phyloP scores from a whole-genome alignment of 1,140 invertebrate species.

The Archivesica marissinica region DNA sequence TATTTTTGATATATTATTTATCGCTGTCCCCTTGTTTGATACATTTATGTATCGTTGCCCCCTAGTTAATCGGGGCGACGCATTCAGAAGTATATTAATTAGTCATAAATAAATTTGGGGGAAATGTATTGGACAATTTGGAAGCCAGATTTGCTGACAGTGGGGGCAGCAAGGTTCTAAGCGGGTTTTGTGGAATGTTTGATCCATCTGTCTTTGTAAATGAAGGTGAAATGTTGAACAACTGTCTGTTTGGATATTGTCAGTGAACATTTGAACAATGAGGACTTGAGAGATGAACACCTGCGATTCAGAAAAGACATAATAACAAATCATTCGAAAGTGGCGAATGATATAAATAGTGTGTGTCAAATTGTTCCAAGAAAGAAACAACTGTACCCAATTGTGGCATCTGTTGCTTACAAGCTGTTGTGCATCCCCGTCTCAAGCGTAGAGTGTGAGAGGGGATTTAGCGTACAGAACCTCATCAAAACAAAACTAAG shows the following conservation, averaged over 20 bases:
- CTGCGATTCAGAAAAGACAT: not conserved
- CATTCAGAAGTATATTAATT: too few species aligned
- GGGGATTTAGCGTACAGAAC: conserved; percentile 18
- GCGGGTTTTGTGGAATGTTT: not conserved
- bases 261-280: not conserved
- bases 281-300: not conserved
- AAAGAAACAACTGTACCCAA: not conserved
- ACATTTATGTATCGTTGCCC: too few species aligned
- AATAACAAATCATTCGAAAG: not conserved
- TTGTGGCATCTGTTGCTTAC: conserved; percentile 1
- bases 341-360: not conserved
- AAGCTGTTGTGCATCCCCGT: conserved; percentile 7
- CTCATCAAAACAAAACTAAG: conserved; percentile 25
- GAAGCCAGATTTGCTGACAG: not conserved
- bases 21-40: too few species aligned
- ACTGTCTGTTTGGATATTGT: not conserved
- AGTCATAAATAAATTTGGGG: too few species aligned
- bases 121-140: not conserved
- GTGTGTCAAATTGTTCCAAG: not conserved
- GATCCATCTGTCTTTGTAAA: not conserved
- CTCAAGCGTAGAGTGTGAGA: conserved; percentile 1
- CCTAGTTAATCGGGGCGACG: too few species aligned
- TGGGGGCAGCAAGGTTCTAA: not conserved
- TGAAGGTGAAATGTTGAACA: not conserved
- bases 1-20: too few species aligned